phyloP scores from a whole-genome alignment of 2,888 invertebrate species.

The Patella ulyssiponensis region DNA sequence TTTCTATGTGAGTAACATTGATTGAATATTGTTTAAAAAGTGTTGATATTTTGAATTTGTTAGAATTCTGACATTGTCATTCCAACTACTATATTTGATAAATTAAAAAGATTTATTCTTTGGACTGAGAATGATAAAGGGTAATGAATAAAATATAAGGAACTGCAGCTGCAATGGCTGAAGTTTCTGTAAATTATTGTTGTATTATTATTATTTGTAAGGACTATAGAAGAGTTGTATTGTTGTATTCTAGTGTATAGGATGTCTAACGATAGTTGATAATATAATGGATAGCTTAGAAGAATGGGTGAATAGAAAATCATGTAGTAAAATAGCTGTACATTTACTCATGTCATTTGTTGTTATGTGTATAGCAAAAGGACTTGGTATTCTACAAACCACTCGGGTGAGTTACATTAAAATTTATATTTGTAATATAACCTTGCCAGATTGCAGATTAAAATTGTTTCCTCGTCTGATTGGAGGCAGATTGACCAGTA shows the following conservation, averaged over 20 bases:
- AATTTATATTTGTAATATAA: background rate
- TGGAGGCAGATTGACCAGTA: too few species aligned
- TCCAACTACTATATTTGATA: background rate
- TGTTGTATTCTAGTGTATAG: conserved; percentile 49
- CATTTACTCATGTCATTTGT: conserved; percentile 59
- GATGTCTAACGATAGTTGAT: conserved; percentile 60
- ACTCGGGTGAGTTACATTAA: conserved; percentile 47
- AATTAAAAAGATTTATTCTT: background rate
- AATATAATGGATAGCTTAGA: conserved; percentile 58
- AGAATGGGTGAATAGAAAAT: conserved; percentile 49
- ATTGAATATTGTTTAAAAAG: background rate
- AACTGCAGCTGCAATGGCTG: too few species aligned
- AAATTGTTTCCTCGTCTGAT: too few species aligned
- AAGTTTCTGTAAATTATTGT: too few species aligned
- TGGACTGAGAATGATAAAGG: too few species aligned
- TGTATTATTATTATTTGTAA: too few species aligned
- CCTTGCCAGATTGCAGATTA: too few species aligned
- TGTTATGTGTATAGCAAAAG: conserved; percentile 51
- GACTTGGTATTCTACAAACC: conserved; percentile 57
- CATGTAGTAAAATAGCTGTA: conserved; percentile 51
- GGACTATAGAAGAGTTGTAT: background rate
- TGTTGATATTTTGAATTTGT: conserved; percentile 2
- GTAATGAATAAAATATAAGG: too few species aligned
- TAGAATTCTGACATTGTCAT: background rate
- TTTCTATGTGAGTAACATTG: background rate